A percentile compares a stretch with the other conserved stretches of the same genome.
phyloP scores from a whole-genome alignment of 2,113 vertebrate species.

The Trichomycterus rosablanca region DNA sequence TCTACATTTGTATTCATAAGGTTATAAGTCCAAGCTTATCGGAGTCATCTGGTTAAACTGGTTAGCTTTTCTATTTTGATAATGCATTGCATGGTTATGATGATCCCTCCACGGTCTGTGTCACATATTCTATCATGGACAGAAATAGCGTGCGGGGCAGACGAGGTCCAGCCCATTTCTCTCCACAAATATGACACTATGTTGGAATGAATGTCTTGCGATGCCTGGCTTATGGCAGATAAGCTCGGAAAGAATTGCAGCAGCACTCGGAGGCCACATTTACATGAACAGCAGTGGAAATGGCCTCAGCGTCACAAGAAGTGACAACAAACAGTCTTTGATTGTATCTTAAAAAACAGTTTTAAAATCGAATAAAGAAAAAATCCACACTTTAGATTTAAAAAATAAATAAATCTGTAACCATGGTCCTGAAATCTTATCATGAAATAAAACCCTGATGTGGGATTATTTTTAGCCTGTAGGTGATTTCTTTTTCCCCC shows the following conservation, averaged over 20 bases:
- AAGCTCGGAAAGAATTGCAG: slow-evolving; percentile 37
- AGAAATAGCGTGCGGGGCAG: slow-evolving; percentile 26
- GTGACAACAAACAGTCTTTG: slow-evolving; percentile 33
- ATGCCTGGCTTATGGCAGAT: slow-evolving; percentile 35
- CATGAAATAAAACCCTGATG: slow-evolving; percentile 22
- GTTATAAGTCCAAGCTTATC: slow-evolving; percentile 33
- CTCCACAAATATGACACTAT: slow-evolving; percentile 42
- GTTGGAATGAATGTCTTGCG: slow-evolving; percentile 14
- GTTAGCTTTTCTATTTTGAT: slow-evolving; percentile 41
- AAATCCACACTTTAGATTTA: slow-evolving; percentile 25
- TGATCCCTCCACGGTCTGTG: slow-evolving; percentile 34
- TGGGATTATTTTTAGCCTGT: slow-evolving; percentile 14
- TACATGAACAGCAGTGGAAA: slow-evolving; percentile 42
- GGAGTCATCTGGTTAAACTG: slow-evolving; percentile 43
- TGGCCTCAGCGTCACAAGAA: slow-evolving; percentile 15
- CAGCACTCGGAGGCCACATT: slow-evolving; percentile 36
- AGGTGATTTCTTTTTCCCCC: slow-evolving; percentile 13
- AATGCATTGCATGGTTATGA: slow-evolving; percentile 36
- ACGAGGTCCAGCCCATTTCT: slow-evolving; percentile 24
- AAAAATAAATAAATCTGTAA: too few species aligned
- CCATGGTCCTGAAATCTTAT: slow-evolving; percentile 15
- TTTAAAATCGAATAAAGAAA: slow-evolving; percentile 43
- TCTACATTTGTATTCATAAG: slow-evolving; percentile 44
- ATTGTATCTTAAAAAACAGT: slow-evolving; percentile 38
- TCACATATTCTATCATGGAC: slow-evolving; percentile 34